These are phyloP conservation scores for Limanda limanda DNA, from an alignment of 2,113 vertebrate species.

Conservation along the genomic window DNA sequence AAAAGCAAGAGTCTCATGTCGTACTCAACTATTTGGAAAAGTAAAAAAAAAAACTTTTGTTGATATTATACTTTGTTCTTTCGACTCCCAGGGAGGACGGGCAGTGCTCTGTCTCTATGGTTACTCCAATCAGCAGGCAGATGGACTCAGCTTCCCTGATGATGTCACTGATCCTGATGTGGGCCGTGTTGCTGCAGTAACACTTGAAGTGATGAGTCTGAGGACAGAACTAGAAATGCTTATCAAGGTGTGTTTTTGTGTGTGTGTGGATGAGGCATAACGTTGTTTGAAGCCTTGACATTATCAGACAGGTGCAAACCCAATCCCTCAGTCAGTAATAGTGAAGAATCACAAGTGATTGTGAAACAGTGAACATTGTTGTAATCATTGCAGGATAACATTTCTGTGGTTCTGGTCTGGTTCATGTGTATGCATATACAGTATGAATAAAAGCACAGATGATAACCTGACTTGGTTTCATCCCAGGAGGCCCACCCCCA, in stretches of 20 bases:
- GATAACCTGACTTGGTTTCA: not conserved
- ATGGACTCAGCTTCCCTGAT: slow-evolving; percentile 90
- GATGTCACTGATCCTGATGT: slow-evolving; percentile 84
- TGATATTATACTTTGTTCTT: not conserved
- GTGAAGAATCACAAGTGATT: no score
- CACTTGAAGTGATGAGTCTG: slow-evolving; percentile 88
- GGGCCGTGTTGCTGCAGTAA: slow-evolving; percentile 85
- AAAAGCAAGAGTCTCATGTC: not conserved
- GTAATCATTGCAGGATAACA: no score
- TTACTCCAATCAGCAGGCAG: slow-evolving; percentile 87
- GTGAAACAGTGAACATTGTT: not conserved
- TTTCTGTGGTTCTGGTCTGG: not conserved
- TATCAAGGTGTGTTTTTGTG: slow-evolving; percentile 77
- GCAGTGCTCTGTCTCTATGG: slow-evolving; percentile 89
- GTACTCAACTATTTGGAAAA: not conserved
- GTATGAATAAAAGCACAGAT: not conserved
- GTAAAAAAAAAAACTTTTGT: not conserved
- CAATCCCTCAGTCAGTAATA: no score
- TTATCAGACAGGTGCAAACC: no score
- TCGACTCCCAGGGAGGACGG: slow-evolving; percentile 85
- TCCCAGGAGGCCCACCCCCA: slow-evolving; percentile 84
- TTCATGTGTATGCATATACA: not conserved
- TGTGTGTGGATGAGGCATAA: no score
- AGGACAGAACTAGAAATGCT: slow-evolving; percentile 88
- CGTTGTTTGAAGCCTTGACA: no score